Conservation (phyloP, 1,140 invertebrate genomes). For the Dreissena rostriformis region DNA sequence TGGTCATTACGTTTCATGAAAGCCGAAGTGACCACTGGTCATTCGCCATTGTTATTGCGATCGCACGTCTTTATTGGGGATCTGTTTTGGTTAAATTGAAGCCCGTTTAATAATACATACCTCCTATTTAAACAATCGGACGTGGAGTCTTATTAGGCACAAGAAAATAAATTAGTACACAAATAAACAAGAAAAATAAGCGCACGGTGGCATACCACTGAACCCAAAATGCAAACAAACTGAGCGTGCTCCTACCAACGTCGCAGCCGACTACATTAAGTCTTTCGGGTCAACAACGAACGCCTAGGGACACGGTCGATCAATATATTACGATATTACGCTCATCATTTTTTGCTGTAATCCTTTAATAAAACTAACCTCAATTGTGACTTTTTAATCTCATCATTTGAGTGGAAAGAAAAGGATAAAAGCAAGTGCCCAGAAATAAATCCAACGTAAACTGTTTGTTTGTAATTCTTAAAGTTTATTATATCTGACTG, state of each 20-base stretch:
- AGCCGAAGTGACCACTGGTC: conserved; percentile 46
- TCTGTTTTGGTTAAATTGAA: conserved; percentile 20
- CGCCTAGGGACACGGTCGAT: too few relatives aligned
- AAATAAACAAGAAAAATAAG: conserved; percentile 40
- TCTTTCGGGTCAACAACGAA: too few relatives aligned
- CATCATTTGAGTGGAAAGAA: too few relatives aligned
- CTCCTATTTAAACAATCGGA: conserved; percentile 26
- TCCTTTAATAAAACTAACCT: too few relatives aligned
- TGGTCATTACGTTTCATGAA: conserved; percentile 49
- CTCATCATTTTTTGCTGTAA: too few relatives aligned
- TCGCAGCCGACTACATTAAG: too few relatives aligned
- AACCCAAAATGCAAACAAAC: too few relatives aligned
- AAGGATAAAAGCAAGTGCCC: too few relatives aligned
- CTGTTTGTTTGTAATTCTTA: conserved; percentile 5
- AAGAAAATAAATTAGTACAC: conserved; percentile 41
- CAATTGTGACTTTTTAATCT: too few relatives aligned
- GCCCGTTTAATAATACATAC: conserved; percentile 44
- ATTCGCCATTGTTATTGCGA: conserved; percentile 31
- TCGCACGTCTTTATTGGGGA: conserved; percentile 4
- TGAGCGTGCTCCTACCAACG: too few relatives aligned
- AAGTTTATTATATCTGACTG: conserved; percentile 8
- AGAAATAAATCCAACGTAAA: background rate
- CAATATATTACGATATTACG: too few relatives aligned
- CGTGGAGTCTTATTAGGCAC: conserved; percentile 27
- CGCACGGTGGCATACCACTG: background rate